Evolutionary conservation across 2,113 vertebrate genomes (phyloP), one percentile per base, ranked within the genome.

Genomic region (Eretmodus cyanostictus): DNA sequence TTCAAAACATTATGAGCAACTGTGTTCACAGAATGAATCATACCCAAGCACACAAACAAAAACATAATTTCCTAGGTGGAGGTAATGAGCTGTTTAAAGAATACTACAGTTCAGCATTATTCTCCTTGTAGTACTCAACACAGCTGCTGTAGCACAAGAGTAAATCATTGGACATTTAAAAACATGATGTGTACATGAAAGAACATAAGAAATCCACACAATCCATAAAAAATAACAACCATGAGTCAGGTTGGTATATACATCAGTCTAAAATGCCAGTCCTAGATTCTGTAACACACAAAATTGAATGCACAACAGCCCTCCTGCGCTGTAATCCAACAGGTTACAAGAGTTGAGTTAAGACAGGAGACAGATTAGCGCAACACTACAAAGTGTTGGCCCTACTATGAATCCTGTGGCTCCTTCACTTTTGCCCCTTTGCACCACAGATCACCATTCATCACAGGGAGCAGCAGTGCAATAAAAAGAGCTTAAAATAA

Each of bases 381-480:
- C 36, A 71, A 42, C n/a, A 40, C n/a, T 42, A 14, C 22, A 54
- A 80, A 38, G 9, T 8, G 45, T 5, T 63, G 59, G 81, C 93
- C 90, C 85, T 88, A 89, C 88, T 22, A 53, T 76, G 86, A 87
- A 71, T 78, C 83, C 47, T 81, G 55, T 51, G 81, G 66, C 71
- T 82, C 16, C 63, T 76, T 86, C 11, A 73, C 29, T 0, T 61
- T 17, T 59, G 24, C 40, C n/a, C 53, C 34, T 42, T 24, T 29
- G 24, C 61, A 80, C 54, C 87, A 45, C n/a, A 59, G 49, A 84
- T 86, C 63, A 59, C 81, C 24, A 63, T 90, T 87, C 76, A 88
- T 80, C 79, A 22, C 54, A 40, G 66, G 55, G 87, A 80, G 42
- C 71, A 19, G 84, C 53, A 5, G 51, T 4, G 6, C 12, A 57